Percentiles rank a stretch among this genome's conserved stretches.
These are phyloP conservation scores for Vanacampus margaritifer DNA, from an alignment of 2,113 vertebrate species.

Conservation along the genomic window DNA sequence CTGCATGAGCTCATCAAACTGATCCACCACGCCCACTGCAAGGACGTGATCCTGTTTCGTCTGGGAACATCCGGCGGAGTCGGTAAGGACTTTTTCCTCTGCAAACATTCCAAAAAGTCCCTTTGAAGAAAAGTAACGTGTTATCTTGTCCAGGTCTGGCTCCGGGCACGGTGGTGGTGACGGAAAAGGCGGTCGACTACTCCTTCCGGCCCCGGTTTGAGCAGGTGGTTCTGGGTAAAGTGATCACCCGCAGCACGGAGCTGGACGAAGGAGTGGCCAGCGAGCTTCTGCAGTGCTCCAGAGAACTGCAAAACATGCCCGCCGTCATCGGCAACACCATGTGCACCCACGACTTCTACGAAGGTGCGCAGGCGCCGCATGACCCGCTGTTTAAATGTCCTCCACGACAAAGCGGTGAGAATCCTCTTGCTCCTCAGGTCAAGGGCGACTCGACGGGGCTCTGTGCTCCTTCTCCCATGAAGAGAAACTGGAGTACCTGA, in stretches of 20 bases:
- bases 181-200: conserved; percentile 76
- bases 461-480: conserved; percentile 83
- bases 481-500: conserved; percentile 82
- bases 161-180: conserved; percentile 81
- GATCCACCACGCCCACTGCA: conserved; percentile 79
- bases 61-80: conserved; percentile 85
- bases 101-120: background rate
- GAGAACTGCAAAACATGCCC: conserved; percentile 68
- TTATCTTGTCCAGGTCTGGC: conserved; percentile 64
- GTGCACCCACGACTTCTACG: conserved; percentile 87
- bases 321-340: conserved; percentile 78
- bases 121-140: background rate
- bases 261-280: conserved; percentile 75
- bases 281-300: conserved; percentile 78
- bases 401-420: background rate
- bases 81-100: conserved; percentile 63
- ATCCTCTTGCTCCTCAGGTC: conserved; percentile 64
- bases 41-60: conserved; percentile 80
- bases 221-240: conserved; percentile 81
- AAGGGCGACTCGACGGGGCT: conserved; percentile 80
- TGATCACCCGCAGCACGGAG: conserved; percentile 79
- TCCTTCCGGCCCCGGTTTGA: conserved; percentile 79
- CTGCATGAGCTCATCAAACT: conserved; percentile 90
- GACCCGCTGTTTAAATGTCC: background rate
- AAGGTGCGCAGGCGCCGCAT: conserved; percentile 69